These are phyloP conservation scores for Clinocottus analis DNA, from an alignment of 2,113 vertebrate genomes.

Conservation along the genomic window DNA sequence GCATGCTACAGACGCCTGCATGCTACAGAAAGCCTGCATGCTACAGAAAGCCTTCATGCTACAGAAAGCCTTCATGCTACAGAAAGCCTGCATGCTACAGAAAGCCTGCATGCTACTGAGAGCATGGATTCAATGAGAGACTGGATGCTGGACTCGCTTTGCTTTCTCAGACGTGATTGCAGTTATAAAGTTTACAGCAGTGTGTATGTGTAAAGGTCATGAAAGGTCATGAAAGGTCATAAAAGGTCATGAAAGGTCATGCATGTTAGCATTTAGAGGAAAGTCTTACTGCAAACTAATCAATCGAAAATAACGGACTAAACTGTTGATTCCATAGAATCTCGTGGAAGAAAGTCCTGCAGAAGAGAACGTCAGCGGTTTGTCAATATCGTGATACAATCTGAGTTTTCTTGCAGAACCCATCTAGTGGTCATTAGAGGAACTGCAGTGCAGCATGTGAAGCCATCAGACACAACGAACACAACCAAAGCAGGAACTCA, in stretches of 20 bases:
- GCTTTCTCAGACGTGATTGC: neutral
- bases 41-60: too few relatives aligned
- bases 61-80: too few relatives aligned
- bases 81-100: too few relatives aligned
- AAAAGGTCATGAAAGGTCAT: too few relatives aligned
- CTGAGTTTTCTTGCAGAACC: neutral
- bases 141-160: too few relatives aligned
- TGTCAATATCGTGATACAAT: neutral
- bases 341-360: neutral
- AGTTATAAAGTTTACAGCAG: neutral
- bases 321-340: neutral
- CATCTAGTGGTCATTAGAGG: constrained; percentile 36
- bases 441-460: constrained; percentile 21
- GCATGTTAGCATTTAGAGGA: neutral
- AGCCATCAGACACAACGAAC: constrained; percentile 11
- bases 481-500: constrained; percentile 16
- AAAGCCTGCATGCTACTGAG: neutral
- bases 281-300: neutral
- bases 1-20: too few relatives aligned
- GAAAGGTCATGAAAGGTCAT: too few relatives aligned
- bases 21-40: too few relatives aligned
- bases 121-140: too few relatives aligned
- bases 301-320: neutral
- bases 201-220: too few relatives aligned
- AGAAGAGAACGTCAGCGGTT: neutral